These are phyloP conservation scores for Pardalotus punctatus DNA, from an alignment of 2,113 vertebrate species.

Conservation along the genomic window DNA sequence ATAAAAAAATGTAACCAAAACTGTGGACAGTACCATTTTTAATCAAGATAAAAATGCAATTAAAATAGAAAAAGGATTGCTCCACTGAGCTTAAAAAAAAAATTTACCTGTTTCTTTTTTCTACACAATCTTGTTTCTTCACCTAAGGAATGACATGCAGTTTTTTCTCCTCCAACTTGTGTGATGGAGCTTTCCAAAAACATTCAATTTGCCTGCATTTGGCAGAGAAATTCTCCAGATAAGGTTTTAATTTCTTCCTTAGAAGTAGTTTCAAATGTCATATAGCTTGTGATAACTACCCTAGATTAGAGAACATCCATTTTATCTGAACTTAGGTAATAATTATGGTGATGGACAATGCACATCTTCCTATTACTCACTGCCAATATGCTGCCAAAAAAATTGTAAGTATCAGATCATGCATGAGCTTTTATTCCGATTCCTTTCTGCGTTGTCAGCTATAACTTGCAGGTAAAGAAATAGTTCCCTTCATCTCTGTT, in stretches of 20 bases:
- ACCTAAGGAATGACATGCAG: background rate
- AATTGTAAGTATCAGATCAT: background rate
- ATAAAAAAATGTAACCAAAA: background rate
- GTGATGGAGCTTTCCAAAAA: background rate
- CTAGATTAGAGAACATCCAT: background rate
- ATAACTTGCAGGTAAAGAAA: background rate
- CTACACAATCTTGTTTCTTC: background rate
- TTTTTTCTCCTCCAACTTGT: background rate
- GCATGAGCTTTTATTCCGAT: background rate
- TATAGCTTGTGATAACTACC: accelerated
- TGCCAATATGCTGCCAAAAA: background rate
- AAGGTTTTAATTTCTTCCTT: background rate
- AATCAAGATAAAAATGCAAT: background rate
- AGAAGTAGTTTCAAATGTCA: background rate
- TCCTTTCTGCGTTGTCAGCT: background rate
- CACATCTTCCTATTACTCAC: background rate
- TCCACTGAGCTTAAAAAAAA: background rate
- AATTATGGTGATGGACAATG: background rate
- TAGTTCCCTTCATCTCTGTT: background rate
- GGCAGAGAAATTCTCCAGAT: background rate
- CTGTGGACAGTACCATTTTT: background rate
- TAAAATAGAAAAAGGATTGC: background rate
- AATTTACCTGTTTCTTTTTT: background rate
- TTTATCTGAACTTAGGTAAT: background rate
- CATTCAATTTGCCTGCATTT: background rate